A percentile compares a stretch with the other conserved stretches of the same genome.
phyloP scores from a whole-genome alignment of 2,888 invertebrate species.

The Philhelius pedissequus region DNA sequence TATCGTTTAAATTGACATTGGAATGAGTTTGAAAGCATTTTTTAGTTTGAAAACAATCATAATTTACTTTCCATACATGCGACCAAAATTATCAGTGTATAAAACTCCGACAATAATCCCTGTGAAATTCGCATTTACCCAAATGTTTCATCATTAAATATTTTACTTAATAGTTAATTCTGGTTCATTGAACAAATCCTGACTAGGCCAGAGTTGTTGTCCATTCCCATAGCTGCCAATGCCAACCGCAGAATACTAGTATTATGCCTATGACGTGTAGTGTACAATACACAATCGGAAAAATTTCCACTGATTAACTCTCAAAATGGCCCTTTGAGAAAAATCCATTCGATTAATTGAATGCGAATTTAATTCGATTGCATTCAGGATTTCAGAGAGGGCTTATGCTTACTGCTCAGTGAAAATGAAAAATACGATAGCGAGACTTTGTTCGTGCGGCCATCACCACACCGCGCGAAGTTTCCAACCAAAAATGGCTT shows the following conservation, averaged over 20 bases:
- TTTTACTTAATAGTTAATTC: constrained; percentile 8
- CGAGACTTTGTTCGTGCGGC: background rate
- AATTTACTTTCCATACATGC: too few species aligned
- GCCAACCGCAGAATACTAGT: constrained; percentile 2
- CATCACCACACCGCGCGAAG: background rate
- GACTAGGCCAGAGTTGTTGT: background rate
- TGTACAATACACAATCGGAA: background rate
- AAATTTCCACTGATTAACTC: constrained; percentile 23
- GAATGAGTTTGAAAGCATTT: too few species aligned
- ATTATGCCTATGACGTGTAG: too few species aligned
- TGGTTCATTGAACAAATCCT: constrained; percentile 24
- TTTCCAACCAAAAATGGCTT: background rate
- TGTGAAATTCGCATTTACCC: too few species aligned
- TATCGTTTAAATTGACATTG: too few species aligned
- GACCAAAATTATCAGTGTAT: too few species aligned
- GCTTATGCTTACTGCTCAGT: background rate
- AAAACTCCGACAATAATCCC: background rate
- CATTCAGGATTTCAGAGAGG: background rate
- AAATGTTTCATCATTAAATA: background rate
- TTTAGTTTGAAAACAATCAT: too few species aligned
- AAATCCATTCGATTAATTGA: constrained; percentile 12
- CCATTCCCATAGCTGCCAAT: constrained; percentile 14
- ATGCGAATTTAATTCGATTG: constrained; percentile 7
- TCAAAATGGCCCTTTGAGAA: constrained; percentile 2
- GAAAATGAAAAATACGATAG: background rate